These are phyloP conservation scores for Rachycentron canadum DNA, from an alignment of 2,797 vertebrate genomes.

Conservation along the genomic window DNA sequence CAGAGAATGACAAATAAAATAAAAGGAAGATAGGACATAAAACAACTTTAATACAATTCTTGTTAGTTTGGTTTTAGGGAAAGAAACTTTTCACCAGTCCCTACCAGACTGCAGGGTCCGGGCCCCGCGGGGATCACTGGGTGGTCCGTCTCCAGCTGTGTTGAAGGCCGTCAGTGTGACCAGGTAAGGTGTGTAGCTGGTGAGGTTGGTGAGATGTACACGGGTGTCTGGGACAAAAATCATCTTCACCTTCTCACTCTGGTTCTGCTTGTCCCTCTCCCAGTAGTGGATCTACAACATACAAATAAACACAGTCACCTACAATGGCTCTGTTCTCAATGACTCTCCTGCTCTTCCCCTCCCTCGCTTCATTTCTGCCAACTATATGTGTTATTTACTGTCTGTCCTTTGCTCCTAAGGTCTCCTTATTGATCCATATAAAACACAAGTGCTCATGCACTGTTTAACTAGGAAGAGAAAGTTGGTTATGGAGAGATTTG, in stretches of 20 bases:
- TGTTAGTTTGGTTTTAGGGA: background rate
- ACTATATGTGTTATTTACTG: constrained; percentile 32
- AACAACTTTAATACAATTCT: background rate
- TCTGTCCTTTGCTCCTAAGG: constrained; percentile 3
- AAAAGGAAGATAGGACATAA: background rate
- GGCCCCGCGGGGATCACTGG: constrained; percentile 88
- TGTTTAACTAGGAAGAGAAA: constrained; percentile 16
- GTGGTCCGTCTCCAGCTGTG: constrained; percentile 92
- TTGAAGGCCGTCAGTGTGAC: constrained; percentile 94
- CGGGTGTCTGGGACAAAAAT: constrained; percentile 92
- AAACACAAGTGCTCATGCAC: background rate
- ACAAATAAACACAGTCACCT: constrained; percentile 17
- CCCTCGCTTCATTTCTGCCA: constrained; percentile 11
- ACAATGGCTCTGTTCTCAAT: background rate
- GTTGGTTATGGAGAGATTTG: constrained; percentile 15
- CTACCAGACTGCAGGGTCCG: constrained; percentile 93
- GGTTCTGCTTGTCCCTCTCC: constrained; percentile 90
- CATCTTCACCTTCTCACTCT: constrained; percentile 92
- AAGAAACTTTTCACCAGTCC: background rate
- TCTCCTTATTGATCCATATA: constrained; percentile 4
- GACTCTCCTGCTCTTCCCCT: background rate
- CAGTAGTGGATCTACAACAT: constrained; percentile 92
- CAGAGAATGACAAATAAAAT: background rate
- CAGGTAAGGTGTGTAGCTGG: constrained; percentile 92
- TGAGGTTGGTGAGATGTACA: constrained; percentile 91